A percentile compares a stretch with the other conserved stretches of the same genome.
These are phyloP conservation scores for Parazoanthus atlanticus DNA, from an alignment of 92 coral and sea anemone genomes.

Conservation along the genomic window DNA sequence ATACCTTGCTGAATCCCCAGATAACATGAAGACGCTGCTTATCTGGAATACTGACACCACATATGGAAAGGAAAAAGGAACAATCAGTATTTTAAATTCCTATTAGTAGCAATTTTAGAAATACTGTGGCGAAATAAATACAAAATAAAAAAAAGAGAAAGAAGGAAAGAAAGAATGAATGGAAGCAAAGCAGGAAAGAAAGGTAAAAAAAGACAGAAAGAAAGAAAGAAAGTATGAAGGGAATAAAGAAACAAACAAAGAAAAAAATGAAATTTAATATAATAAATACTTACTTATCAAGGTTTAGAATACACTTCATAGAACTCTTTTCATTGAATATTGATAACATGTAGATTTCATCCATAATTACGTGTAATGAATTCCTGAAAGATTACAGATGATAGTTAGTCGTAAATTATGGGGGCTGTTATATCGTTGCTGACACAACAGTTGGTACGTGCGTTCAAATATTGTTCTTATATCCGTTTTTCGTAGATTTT, in stretches of 20 bases:
- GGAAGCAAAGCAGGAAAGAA: not conserved
- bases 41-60: slow-evolving; percentile 69
- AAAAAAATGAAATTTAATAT: not conserved
- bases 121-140: too few relatives aligned
- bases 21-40: slow-evolving; percentile 78
- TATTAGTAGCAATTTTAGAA: too few relatives aligned
- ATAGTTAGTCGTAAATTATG: not conserved
- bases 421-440: too few relatives aligned
- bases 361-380: slow-evolving; percentile 83
- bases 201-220: too few relatives aligned
- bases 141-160: too few relatives aligned
- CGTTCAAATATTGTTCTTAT: too few relatives aligned
- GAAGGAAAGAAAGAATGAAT: not conserved
- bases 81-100: not conserved
- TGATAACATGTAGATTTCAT: slow-evolving; percentile 91
- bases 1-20: slow-evolving; percentile 99
- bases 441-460: too few relatives aligned
- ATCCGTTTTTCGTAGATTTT: too few relatives aligned
- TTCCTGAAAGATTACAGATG: slow-evolving; percentile 54
- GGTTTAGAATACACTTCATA: slow-evolving; percentile 68
- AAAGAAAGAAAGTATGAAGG: too few relatives aligned
- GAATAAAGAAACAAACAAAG: too few relatives aligned
- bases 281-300: slow-evolving; percentile 63
- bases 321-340: slow-evolving; percentile 77
- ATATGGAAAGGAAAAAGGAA: not conserved